These are phyloP conservation scores for Nyctibius bracteatus DNA, from an alignment of 2,113 vertebrate species.

Conservation along the genomic window DNA sequence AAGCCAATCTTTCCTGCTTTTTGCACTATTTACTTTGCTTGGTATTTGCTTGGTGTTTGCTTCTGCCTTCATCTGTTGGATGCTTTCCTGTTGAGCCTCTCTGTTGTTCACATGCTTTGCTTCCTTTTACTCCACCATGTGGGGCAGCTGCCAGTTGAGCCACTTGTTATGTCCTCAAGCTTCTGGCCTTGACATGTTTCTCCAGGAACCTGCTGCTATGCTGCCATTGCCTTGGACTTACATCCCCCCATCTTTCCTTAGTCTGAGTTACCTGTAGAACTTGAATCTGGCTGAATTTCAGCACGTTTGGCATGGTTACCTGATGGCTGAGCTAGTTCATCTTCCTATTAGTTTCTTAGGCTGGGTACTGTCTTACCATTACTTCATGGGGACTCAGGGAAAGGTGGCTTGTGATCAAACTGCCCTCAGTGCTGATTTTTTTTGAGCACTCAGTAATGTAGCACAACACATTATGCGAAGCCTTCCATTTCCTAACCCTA, in stretches of 20 bases:
- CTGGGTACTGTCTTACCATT: not conserved
- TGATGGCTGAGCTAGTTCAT: not conserved
- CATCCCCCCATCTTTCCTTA: not conserved
- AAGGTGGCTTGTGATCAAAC: not conserved
- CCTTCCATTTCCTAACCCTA: not conserved
- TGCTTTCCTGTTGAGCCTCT: not conserved
- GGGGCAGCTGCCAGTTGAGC: not conserved
- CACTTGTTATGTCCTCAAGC: not conserved
- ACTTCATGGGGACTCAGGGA: not conserved
- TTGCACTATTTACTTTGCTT: not conserved
- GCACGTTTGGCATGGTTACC: accelerated
- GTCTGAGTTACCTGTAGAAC: not conserved
- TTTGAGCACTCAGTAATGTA: not conserved
- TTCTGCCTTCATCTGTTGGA: not conserved
- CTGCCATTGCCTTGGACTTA: not conserved
- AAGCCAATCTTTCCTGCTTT: not conserved
- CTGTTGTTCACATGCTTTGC: not conserved
- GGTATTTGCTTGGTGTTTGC: not conserved
- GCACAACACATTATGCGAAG: not conserved
- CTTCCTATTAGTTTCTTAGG: not conserved
- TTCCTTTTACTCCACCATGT: not conserved
- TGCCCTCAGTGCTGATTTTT: not conserved
- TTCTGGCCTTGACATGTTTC: not conserved
- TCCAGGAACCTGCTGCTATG: not conserved
- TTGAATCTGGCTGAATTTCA: not conserved